Conservation (phyloP, 2,888 invertebrate genomes). For the Mermis nigrescens region DNA sequence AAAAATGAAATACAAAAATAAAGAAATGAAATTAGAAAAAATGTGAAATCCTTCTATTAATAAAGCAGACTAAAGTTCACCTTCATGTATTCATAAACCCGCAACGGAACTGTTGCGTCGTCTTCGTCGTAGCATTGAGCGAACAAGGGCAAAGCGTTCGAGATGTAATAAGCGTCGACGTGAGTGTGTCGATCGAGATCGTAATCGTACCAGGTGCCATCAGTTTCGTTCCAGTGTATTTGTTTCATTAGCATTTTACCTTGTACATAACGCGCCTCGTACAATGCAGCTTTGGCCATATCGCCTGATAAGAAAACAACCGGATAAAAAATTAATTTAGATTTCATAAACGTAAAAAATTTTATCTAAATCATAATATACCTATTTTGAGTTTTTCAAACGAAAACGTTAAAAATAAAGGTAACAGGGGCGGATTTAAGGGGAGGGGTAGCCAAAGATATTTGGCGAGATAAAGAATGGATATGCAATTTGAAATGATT, state of each 20-base stretch:
- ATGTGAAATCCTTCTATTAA: too few species aligned
- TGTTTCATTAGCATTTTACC: slow-evolving; percentile 40
- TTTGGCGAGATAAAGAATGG: too few species aligned
- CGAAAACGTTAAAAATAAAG: too few species aligned
- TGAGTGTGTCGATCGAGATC: slow-evolving; percentile 15
- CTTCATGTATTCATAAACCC: slow-evolving; percentile 28
- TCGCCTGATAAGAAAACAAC: slow-evolving; percentile 22
- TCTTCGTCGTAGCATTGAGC: slow-evolving; percentile 31
- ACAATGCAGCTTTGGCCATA: slow-evolving; percentile 21
- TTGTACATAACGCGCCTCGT: slow-evolving; percentile 23
- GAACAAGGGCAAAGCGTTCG: slow-evolving; percentile 34
- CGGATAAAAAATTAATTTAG: too few species aligned
- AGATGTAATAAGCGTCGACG: slow-evolving; percentile 31
- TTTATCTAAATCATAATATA: too few species aligned
- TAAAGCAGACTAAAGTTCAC: too few species aligned
- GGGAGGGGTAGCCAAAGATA: too few species aligned
- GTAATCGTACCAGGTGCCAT: slow-evolving; percentile 52
- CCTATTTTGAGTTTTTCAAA: too few species aligned
- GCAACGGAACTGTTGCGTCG: slow-evolving; percentile 22
- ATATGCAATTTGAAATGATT: too few species aligned
- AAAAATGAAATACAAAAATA: too few species aligned
- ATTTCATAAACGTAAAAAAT: background rate
- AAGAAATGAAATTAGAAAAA: too few species aligned
- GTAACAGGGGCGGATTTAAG: too few species aligned
- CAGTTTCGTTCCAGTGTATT: slow-evolving; percentile 54